A percentile compares a stretch with the other conserved stretches of the same genome.
Evolutionary conservation across 2,113 vertebrate genomes (phyloP).

Genomic region (Columbina picui): DNA sequence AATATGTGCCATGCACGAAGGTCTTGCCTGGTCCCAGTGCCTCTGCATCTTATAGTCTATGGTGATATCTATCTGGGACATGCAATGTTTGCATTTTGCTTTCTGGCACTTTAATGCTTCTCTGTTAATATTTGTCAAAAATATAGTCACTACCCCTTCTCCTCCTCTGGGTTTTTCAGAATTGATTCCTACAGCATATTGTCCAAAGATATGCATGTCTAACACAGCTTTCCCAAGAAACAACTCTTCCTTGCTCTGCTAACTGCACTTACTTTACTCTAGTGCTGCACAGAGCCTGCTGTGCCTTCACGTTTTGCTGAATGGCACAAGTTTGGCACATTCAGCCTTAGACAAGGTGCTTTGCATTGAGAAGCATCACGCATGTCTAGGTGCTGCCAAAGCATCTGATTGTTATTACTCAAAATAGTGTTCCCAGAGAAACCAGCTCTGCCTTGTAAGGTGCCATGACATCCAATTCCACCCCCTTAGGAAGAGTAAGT

Average conservation of each 20-base stretch:
- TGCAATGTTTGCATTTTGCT: neutral
- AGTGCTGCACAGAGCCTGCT: neutral
- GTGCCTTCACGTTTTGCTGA: neutral
- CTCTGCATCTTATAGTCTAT: neutral
- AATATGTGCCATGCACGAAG: neutral
- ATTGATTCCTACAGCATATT: neutral
- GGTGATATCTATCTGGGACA: neutral
- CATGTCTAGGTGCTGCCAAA: neutral
- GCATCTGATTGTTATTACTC: neutral
- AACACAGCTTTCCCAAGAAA: neutral
- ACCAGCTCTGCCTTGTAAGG: neutral
- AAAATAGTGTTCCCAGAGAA: neutral
- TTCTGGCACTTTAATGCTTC: neutral
- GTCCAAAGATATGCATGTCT: neutral
- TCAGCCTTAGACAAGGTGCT: neutral
- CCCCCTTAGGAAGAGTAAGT: rapidly evolving
- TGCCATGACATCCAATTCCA: rapidly evolving
- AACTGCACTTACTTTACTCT: neutral
- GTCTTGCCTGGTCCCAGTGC: neutral
- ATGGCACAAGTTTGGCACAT: neutral
- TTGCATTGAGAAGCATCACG: neutral
- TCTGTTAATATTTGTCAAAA: neutral
- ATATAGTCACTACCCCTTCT: neutral
- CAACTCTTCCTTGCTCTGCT: neutral
- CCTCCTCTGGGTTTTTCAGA: neutral